Conservation (phyloP, 2,888 invertebrate species). For the Branchellion lobata region DNA sequence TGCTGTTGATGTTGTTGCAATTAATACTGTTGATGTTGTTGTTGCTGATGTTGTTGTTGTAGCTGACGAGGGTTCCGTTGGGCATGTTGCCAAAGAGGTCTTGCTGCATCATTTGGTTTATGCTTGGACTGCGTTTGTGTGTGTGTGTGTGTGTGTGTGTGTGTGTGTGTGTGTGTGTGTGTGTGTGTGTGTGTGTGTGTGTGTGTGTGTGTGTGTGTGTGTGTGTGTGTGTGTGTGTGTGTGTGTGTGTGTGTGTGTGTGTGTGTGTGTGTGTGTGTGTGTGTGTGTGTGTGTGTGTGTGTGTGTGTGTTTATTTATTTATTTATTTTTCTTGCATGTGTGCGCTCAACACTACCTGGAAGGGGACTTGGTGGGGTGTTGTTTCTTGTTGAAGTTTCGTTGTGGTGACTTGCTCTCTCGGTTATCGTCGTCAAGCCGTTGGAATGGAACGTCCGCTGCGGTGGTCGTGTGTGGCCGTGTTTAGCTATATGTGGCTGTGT, state of each 20-base stretch:
- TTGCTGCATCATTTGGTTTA: not conserved
- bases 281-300: constrained; percentile 48
- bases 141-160: not conserved
- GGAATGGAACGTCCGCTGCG: constrained; percentile 37
- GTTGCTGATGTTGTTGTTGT: no score
- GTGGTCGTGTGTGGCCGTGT: no score
- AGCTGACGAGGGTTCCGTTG: not conserved
- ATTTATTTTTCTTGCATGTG: no score
- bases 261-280: constrained; percentile 2
- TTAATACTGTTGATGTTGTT: not conserved
- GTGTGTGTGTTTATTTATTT: constrained; percentile 49
- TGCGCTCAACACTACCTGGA: constrained; percentile 2
- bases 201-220: constrained; percentile 2
- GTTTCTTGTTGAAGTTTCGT: not conserved
- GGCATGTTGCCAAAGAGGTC: not conserved
- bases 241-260: constrained; percentile 1
- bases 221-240: constrained; percentile 12
- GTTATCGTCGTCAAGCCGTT: constrained; percentile 35
- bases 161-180: constrained; percentile 3
- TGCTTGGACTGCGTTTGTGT: constrained; percentile 3
- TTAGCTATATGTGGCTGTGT: no score
- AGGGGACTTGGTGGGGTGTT: not conserved
- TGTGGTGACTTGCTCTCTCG: constrained; percentile 20
- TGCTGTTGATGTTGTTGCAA: not conserved
- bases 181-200: not conserved